Evolutionary conservation across 1,140 invertebrate species (phyloP), one percentile per base, ranked within the genome.

Genomic region (Drosophila malerkotliana): DNA sequence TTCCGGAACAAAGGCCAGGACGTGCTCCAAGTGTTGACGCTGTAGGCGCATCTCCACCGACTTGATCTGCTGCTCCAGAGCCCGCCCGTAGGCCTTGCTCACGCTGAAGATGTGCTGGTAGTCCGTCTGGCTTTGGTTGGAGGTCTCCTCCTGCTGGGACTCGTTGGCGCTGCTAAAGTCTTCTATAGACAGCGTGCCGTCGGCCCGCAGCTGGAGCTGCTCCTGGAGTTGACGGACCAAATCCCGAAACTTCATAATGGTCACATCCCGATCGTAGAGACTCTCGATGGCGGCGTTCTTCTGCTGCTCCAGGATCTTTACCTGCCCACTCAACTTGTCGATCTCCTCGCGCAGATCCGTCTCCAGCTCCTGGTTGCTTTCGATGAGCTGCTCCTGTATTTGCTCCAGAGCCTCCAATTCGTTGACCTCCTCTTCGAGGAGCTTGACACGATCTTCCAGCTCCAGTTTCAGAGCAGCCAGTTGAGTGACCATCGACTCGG

Each of bases 401-500:
- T 96, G 95, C 90, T 96, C 95, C n/a, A 96, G 90, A 3, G 95
- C 95, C 92, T 96, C 95, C 28, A 97, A 92, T 90, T 98, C 97
- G 26, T 95, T 92, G 0, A 98, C 96, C 78, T 97, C 98, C 92
- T 99, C 98, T 89, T 98, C 97, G 10, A 99, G 91, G 79, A 98
- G 96, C 53, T 93, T 93, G 12, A 95, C 95, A 92, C 96, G 95
- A 80, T 99, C 98, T 93, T 99, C 98, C 18, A 99, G 92, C 15
- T 95, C 94, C 89, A 99, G 94, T 93, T 99, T 99, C 81, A 96
- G 95, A 72, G 98, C 97, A 0, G 97, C 97, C 32, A 99, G 92
- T 49, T 96, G 95, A 81, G 99, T 98, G 1, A 99, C 98, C 98
- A 99, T 99, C 93, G 99, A 97, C 93, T 99, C 98, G 12, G 98